Base-by-base conservation (phyloP, 2,113 vertebrate genomes). In the Aythya baeri region DNA sequence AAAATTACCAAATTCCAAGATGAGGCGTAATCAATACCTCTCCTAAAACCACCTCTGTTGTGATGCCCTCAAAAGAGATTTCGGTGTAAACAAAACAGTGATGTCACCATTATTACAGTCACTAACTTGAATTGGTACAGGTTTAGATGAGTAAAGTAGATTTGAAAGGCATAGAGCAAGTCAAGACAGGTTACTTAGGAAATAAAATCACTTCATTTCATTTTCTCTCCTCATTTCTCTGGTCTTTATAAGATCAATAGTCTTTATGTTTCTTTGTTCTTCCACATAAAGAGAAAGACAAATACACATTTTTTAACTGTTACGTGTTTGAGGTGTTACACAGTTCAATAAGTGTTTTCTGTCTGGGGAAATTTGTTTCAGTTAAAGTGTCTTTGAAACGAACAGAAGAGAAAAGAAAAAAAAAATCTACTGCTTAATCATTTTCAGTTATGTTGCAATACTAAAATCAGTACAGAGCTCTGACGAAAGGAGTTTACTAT, bases 111-210 rank as follows among this genome's bases (percentile, higher is more conserved):
- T 71, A 87, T 82, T 94, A 79, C 20, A 87, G 66, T 79, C 89
- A 87, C 70, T 65, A 67, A 49, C 62, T 87, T 82, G 71, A 91
- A 68, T 25, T n/a, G 76, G 32, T 82, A 91, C 73, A 75, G 34
- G 68, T 93, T 92, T 91, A 93, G 83, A 92, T 95, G 91, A 93
- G 70, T 92, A 66, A 91, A 91, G 80, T 11, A 88, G 84, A 89
- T 87, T 82, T 86, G 62, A 91, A 93, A 73, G 66, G 58, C 49
- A 72, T 79, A 96, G 22, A 79, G 74, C 96, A 95, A 95, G 94
- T 91, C 77, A 87, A 92, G 86, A 82, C 93, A 94, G 38, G 89
- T 76, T 91, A 29, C n/a, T 89, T 86, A 82, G 83, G 66, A 82
- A 91, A 88, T 49, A 72, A 92, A 93, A 84, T 79, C 16, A 66